Base-by-base conservation (phyloP, 2,797 vertebrate species). In the Poeciliopsis presidionis region DNA sequence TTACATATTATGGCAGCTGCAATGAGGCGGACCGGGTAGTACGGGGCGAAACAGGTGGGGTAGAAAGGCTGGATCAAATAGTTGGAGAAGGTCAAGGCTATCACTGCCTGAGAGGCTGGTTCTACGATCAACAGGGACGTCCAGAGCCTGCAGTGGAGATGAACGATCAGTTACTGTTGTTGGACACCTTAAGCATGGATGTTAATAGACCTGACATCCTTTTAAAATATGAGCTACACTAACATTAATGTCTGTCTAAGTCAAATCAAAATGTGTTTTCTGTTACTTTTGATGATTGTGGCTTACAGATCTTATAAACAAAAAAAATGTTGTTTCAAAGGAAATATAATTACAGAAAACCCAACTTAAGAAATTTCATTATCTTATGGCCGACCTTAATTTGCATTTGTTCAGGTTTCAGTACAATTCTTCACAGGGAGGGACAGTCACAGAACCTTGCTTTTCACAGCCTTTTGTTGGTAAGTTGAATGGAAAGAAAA, bases 51-150 rank as follows among this genome's bases (percentile, higher is more conserved):
- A 53, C 96, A 97, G 67, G 91, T 93, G 20, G 93, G 91, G 83
- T 95, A 97, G 87, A 96, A 96, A 1, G 96, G 96, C 81, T 97
- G 95, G 67, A 96, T 93, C 80, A 96, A 89, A 84, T 96, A 96
- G 88, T 69, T 95, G 82, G 96, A 94, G 88, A 96, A 96, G 51
- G 96, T 96, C 74, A 96, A 85, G 69, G 95, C 95, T n/a, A 96
- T 96, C 80, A 96, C 95, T 1, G 96, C 96, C 91, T 96, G 96
- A 90, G 95, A 95, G 13, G 96, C 95, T 0, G 96, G 96, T 74
- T 96, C 95, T 36, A 96, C 96, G 2, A 96, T 96, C 90, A 96
- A 20, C 87, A 96, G 74, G 0, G 96, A 96, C 0, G 96, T 96
- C 96, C 96, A 96, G 36, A 96, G 81, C n/a, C 95, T 95, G 41